Conservation (phyloP, 2,113 vertebrate genomes). For the Solea senegalensis region DNA sequence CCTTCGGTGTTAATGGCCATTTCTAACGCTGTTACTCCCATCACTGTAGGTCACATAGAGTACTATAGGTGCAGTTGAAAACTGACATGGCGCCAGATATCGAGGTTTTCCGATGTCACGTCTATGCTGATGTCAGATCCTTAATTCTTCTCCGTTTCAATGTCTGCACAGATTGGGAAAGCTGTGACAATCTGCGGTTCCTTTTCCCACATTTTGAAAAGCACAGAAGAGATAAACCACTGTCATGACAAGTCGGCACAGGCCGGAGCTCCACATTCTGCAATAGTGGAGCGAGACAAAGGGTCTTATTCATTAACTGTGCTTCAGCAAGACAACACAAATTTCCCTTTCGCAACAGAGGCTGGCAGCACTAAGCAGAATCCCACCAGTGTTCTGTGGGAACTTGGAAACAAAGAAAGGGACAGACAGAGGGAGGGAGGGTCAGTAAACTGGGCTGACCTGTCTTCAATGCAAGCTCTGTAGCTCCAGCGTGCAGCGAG, state of each 20-base stretch:
- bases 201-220: constrained; percentile 20
- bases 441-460: constrained; percentile 66
- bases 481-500: constrained; percentile 11
- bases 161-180: constrained; percentile 6
- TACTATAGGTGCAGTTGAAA: too few species aligned
- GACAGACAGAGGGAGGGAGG: constrained; percentile 59
- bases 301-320: constrained; percentile 64
- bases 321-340: constrained; percentile 71
- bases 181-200: constrained; percentile 35
- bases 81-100: too few species aligned
- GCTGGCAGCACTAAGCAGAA: constrained; percentile 68
- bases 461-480: constrained; percentile 36
- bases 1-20: too few species aligned
- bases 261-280: constrained; percentile 35
- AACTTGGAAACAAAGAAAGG: constrained; percentile 63
- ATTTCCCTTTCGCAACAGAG: constrained; percentile 67
- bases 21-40: too few species aligned
- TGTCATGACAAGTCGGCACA: constrained; percentile 37
- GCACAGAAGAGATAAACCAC: constrained; percentile 19
- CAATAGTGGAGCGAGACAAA: constrained; percentile 65
- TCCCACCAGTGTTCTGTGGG: constrained; percentile 70
- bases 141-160: constrained; percentile 14
- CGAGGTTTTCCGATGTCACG: too few species aligned
- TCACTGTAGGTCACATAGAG: too few species aligned
- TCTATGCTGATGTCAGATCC: neutral